Conservation (phyloP, 2,797 vertebrate species). For the Chiloscyllium punctatum region DNA sequence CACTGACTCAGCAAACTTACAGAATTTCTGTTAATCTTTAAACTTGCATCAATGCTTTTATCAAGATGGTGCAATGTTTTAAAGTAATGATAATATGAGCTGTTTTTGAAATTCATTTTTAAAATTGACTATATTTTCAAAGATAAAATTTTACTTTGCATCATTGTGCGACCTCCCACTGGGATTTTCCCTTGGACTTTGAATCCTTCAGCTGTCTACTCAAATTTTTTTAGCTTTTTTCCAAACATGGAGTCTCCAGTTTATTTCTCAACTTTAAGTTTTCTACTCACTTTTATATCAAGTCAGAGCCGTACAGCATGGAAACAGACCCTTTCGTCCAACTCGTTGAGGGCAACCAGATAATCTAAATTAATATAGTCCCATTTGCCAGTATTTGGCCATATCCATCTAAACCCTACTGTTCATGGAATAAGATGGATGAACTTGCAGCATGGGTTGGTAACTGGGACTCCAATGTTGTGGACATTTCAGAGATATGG, state of each 20-base stretch:
- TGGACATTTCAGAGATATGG: too few relatives aligned
- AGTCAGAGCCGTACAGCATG: too few relatives aligned
- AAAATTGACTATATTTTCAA: neutral
- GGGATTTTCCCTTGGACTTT: neutral
- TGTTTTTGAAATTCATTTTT: neutral
- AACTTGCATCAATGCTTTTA: neutral
- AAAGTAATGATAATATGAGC: neutral
- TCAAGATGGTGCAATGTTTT: neutral
- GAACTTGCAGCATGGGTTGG: too few relatives aligned
- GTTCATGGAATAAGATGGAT: too few relatives aligned
- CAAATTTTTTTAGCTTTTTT: neutral
- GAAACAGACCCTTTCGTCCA: too few relatives aligned
- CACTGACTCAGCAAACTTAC: conserved; percentile 21
- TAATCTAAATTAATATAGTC: too few relatives aligned
- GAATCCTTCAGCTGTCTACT: neutral
- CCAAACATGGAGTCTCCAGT: neutral
- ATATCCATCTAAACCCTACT: too few relatives aligned
- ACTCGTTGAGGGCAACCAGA: too few relatives aligned
- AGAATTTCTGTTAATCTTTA: neutral
- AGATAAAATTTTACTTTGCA: neutral
- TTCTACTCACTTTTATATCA: neutral
- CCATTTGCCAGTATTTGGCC: too few relatives aligned
- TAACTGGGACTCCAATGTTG: too few relatives aligned
- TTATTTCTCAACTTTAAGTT: neutral
- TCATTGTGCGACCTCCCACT: neutral